Evolutionary conservation across 2,113 vertebrate genomes (phyloP), one percentile per base, ranked within the genome.

Genomic region (Ameiurus melas): DNA sequence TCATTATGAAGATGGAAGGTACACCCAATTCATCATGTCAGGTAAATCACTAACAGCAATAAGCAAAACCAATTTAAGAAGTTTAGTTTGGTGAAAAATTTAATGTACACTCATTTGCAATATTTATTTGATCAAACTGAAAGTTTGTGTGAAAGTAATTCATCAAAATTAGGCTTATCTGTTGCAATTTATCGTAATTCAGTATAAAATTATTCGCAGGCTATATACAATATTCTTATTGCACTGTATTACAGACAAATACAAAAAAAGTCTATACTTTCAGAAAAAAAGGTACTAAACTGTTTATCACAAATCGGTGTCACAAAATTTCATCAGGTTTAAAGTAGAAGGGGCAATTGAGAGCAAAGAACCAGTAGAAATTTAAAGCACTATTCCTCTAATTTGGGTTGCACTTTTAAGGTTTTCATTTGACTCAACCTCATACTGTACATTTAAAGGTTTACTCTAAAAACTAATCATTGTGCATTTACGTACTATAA

Each of bases 1-100:
- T 95, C 27, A 88, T 96, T 19, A 90, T 80, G 90, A 94, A 94
- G 90, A 90, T 83, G 0, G 92, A 92, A 39, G 43, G 8, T 5
- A 70, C 36, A 66, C 47, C 84, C 12, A 68, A 79, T 1, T 57
- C 77, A 77, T 13, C 57, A 0, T 90, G 51, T 25, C 82, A 90
- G 92, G 96, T 96, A 90, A 90, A 39, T 73, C 39, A 78, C 47
- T 53, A 83, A 70, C 19, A n/a, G 16, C 19, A 0, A 14, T 1
- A 17, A 78, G 19, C 39, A 43, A 47, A 77, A 71, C 66, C n/a
- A 9, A 66, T n/a, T 66, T 43, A 36, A 36, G 20, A 71, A 1
- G 33, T 43, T 39, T 43, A 43, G 19, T 75, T 43, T 75, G 36
- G 71, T 75, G 4, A 36, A 57, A 81, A 16, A 25, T 2, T 20